Base-by-base conservation (phyloP, 2,888 invertebrate species). In the Phortica okadai region DNA sequence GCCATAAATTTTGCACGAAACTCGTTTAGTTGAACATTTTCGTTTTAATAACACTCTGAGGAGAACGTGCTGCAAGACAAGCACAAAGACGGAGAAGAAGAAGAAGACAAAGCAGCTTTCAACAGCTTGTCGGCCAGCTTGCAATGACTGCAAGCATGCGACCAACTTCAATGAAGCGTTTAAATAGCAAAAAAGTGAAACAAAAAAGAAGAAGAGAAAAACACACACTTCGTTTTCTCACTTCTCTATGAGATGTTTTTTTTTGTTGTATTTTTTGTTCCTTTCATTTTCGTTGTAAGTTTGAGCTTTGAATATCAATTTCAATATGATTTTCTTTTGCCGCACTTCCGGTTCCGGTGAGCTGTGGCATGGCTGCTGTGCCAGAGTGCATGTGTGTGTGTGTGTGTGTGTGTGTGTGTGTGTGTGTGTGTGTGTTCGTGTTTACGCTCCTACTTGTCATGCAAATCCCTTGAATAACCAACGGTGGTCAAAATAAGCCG, bases 1-100 rank as follows among this genome's bases (percentile, higher is more conserved):
- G 73, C 45, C 54, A 73, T 73, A 73, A 73, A 73, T 73, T 59
- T 73, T 73, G 44, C 73, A 73, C 59, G 33, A 59, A 59, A 73
- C 42, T 73, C 73, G 42, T 44, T 62, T 44, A 56, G 58, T 41
- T 50, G 50, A 45, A 58, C 58, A 59, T 59, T 73, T 73, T 58
- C 42, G 11, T 42, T 16, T 11, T 41, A 73, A 56, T 73, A 58
- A 58, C 73, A 58, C 59, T 21, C 73, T n/a, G 59, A 73, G 59
- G 73, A 72, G n/a, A 58, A 54, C 14, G 6, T 54, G 33, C 50
- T 11, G 33, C 33, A 11, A 50, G 50, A 8, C 50, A 50, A 50
- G 21, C 21, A 21, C 56, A 56, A 62, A 21, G 62, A 62, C 10
- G 16, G 10, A 62, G 10, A 6, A 25, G 21, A 25, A 59, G 8